phyloP scores from a whole-genome alignment of 2,113 vertebrate genomes.

The Miniopterus natalensis region DNA sequence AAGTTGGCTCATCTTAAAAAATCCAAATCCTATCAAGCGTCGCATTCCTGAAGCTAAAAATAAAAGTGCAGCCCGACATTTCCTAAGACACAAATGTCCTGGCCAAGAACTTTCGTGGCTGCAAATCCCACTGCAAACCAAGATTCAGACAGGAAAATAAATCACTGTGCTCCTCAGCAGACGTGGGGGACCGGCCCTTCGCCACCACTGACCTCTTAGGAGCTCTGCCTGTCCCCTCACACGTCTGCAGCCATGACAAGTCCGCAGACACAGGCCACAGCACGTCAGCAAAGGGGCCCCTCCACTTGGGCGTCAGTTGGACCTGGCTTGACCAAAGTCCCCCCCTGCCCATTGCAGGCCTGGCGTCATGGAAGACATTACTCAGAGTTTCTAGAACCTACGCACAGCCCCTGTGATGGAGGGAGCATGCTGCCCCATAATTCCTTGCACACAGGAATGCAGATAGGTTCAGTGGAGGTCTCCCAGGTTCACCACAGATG shows the following conservation, averaged over 20 bases:
- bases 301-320: rapidly evolving
- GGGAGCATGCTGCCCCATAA: not conserved
- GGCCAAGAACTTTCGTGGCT: constrained; percentile 61
- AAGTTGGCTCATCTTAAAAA: constrained; percentile 60
- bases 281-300: not conserved
- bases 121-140: not conserved
- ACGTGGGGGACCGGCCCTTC: rapidly evolving
- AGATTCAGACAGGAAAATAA: not conserved
- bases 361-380: not conserved
- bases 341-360: not conserved
- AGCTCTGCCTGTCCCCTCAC: not conserved
- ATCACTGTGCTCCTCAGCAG: not conserved
- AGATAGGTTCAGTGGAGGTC: not conserved
- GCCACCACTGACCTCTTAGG: rapidly evolving
- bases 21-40: constrained; percentile 66
- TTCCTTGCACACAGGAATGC: rapidly evolving
- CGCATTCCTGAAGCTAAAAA: constrained; percentile 83
- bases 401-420: too few species aligned
- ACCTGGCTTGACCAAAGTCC: not conserved
- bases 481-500: too few species aligned
- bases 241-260: not conserved
- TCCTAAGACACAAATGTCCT: constrained; percentile 54
- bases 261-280: not conserved
- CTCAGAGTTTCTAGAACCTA: not conserved
- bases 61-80: constrained; percentile 70